phyloP scores from a whole-genome alignment of 2,888 invertebrate species.

The Xanthia togata region DNA sequence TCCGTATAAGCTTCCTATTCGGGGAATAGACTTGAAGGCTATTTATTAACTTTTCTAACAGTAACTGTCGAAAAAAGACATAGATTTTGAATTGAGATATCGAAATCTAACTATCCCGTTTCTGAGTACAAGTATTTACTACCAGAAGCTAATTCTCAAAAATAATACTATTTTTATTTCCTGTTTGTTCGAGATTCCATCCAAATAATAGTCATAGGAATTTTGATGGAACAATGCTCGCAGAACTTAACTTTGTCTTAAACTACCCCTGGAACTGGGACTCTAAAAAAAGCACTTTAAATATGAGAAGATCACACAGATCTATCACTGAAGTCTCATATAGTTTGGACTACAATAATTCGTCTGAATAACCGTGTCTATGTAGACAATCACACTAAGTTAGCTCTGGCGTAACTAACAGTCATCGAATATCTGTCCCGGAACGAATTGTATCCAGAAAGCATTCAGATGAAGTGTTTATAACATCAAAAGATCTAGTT shows the following conservation, averaged over 20 bases:
- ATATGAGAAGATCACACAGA: neutral
- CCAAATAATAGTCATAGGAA: neutral
- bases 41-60: neutral
- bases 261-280: neutral
- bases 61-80: neutral
- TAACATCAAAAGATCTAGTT: slow-evolving; percentile 59
- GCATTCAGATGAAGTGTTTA: slow-evolving; percentile 51
- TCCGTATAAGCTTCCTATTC: neutral
- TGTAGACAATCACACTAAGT: slow-evolving; percentile 4
- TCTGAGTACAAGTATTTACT: neutral
- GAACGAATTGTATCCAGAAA: slow-evolving; percentile 53
- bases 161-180: neutral
- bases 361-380: neutral
- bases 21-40: neutral
- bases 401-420: slow-evolving; percentile 1
- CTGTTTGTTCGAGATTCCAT: neutral
- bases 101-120: neutral
- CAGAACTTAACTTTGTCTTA: neutral
- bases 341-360: neutral
- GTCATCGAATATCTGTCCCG: slow-evolving; percentile 27
- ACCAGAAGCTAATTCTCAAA: neutral
- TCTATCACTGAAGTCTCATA: neutral
- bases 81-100: neutral
- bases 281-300: neutral
- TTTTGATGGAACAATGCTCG: neutral